These are phyloP conservation scores for Xanthia togata DNA, from an alignment of 2,888 invertebrate species.

Conservation along the genomic window DNA sequence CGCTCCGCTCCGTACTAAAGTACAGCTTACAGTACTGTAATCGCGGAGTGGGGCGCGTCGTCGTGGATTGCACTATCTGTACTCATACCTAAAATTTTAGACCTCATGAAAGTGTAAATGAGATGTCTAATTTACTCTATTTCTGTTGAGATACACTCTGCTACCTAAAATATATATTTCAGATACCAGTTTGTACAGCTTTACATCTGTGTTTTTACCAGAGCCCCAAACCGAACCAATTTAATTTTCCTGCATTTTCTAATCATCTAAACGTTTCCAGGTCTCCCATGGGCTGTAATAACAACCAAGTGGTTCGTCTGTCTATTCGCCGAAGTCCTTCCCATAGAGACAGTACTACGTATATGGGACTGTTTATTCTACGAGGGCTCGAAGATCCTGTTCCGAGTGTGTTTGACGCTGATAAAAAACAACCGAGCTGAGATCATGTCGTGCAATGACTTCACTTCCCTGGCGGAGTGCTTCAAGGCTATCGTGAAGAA, in stretches of 20 bases:
- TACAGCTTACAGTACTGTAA: no score
- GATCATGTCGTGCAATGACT: slow-evolving; percentile 94
- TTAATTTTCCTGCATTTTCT: not conserved
- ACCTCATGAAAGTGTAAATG: not conserved
- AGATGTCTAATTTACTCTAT: not conserved
- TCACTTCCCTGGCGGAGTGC: slow-evolving; percentile 94
- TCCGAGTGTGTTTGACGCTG: slow-evolving; percentile 96
- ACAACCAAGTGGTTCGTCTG: slow-evolving; percentile 99
- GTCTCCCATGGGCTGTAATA: slow-evolving; percentile 97
- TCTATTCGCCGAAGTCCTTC: slow-evolving; percentile 97
- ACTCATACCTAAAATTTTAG: not conserved
- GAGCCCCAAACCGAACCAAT: not conserved
- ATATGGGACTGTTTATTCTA: slow-evolving; percentile 99
- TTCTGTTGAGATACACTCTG: not conserved
- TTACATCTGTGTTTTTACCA: no score
- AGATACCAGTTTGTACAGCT: not conserved
- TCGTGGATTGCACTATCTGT: no score
- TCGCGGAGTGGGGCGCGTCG: no score
- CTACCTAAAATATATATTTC: not conserved
- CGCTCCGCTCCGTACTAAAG: no score
- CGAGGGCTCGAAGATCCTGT: slow-evolving; percentile 98
- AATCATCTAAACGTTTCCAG: slow-evolving; percentile 72
- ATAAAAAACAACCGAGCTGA: slow-evolving; percentile 93
- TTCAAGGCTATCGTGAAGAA: slow-evolving; percentile 96
- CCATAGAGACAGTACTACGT: slow-evolving; percentile 97